Conservation (phyloP, 2,113 vertebrate genomes). For the Podiceps cristatus region DNA sequence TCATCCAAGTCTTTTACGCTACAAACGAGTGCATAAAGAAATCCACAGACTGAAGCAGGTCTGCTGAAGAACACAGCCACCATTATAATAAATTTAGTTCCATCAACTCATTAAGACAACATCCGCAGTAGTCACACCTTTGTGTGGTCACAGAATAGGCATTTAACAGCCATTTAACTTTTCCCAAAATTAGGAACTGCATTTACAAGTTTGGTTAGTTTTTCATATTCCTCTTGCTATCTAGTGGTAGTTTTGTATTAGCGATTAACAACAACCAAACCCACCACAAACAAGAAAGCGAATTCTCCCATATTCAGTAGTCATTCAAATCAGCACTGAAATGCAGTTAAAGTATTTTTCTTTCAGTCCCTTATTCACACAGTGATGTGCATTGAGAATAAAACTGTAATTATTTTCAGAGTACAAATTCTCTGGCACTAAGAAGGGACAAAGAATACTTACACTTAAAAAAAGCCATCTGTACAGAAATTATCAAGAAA, state of each 20-base stretch:
- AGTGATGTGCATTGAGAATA: not conserved
- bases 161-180: not conserved
- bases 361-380: not conserved
- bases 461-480: not conserved
- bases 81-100: not conserved
- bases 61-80: not conserved
- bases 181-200: not conserved
- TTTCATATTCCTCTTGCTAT: not conserved
- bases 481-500: not conserved
- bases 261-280: not conserved
- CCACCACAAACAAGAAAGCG: not conserved
- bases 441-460: not conserved
- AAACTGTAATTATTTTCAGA: not conserved
- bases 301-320: not conserved
- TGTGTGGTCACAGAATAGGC: accelerated
- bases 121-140: not conserved
- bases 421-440: not conserved
- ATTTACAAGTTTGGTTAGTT: not conserved
- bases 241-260: not conserved
- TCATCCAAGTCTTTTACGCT: not conserved
- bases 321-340: not conserved
- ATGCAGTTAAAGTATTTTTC: not conserved
- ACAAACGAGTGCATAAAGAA: not conserved
- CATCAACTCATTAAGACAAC: not conserved
- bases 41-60: not conserved